Evolutionary conservation across 2,113 vertebrate genomes (phyloP), one percentile per base, ranked within the genome.

Genomic region (Lichenostomus cassidix): DNA sequence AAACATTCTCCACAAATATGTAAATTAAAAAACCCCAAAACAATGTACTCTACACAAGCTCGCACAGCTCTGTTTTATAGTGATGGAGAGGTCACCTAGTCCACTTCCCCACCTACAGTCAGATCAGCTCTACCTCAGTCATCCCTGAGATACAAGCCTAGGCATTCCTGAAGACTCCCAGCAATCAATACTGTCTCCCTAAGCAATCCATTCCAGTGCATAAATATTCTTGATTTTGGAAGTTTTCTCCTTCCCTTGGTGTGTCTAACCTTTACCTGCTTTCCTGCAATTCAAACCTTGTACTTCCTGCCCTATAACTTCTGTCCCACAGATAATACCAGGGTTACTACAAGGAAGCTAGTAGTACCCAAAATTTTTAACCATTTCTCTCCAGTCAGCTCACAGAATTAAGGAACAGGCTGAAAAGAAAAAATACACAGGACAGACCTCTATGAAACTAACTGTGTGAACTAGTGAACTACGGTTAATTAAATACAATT

Each of bases 171-270:
- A 52, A 74, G 42, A 87, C 33, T 50, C 67, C 14, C 47, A 70
- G 12, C 15, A 20, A 77, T 37, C 71, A 79, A 24, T 29, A 56
- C n/a, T n/a, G 9, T 21, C 50, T 86, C 44, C 41, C 37, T 37
- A 59, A 64, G 25, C 37, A 73, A 86, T 20, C 37, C 69, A 31
- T 49, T 80, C 18, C 18, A 62, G 10, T 6, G 10, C 80, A 62
- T 83, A 21, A 50, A 15, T 44, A 47, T 37, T 63, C 77, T 33
- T 17, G 8, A 10, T 81, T 35, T 0, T 24, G 33, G 8, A 81
- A 50, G 42, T 46, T 69, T 69, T 22, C 18, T 23, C 33, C 14
- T 64, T 59, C 28, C 12, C 21, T 13, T 19, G 0, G 0, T 1
- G 3, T 4, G 27, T 39, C 58, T 60, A 85, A 55, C 37, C 28